These are phyloP conservation scores for Promerops cafer DNA, from an alignment of 2,113 vertebrate species.

Conservation along the genomic window DNA sequence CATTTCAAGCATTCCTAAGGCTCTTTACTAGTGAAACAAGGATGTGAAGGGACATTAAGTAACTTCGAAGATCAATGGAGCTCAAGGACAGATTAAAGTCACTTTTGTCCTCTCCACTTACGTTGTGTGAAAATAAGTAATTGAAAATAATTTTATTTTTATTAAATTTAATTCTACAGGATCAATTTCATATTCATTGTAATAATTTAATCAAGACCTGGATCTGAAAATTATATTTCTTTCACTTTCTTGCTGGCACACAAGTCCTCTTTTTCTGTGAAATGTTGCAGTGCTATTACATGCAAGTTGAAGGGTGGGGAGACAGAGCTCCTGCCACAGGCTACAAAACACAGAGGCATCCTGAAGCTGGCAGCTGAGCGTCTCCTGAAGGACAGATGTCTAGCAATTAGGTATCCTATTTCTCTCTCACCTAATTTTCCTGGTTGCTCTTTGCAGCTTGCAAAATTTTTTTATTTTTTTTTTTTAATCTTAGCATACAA, in stretches of 20 bases:
- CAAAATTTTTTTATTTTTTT: not conserved
- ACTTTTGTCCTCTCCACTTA: not conserved
- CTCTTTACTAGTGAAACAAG: not conserved
- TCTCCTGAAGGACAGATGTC: not conserved
- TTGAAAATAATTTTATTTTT: not conserved
- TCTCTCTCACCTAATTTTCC: not conserved
- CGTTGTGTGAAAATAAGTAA: not conserved
- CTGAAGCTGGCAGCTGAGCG: not conserved
- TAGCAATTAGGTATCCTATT: not conserved
- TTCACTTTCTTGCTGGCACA: not conserved
- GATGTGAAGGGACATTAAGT: not conserved
- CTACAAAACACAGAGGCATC: not conserved
- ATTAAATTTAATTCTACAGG: not conserved
- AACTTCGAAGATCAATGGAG: not conserved
- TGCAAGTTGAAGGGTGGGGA: not conserved
- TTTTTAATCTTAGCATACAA: not conserved
- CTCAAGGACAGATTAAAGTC: not conserved
- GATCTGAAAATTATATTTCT: not conserved
- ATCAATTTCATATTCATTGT: not conserved
- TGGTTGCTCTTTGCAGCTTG: not conserved
- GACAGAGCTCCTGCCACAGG: not conserved
- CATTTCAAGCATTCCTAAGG: not conserved
- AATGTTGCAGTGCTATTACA: not conserved
- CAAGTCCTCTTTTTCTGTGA: not conserved
- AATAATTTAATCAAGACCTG: not conserved